phyloP scores from a whole-genome alignment of 1,140 invertebrate genomes.

The Hypothenemus hampei region DNA sequence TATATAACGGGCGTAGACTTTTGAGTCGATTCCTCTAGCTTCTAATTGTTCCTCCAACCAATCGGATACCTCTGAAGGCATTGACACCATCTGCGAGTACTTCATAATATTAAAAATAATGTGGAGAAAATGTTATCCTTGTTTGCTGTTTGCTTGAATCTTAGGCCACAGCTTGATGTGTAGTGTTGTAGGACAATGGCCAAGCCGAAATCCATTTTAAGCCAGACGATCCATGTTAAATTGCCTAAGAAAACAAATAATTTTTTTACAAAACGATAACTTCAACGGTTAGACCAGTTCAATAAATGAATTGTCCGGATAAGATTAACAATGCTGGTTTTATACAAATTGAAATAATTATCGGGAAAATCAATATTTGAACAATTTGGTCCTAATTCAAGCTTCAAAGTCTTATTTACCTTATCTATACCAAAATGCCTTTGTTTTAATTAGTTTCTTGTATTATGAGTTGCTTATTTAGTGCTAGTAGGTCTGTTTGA shows the following conservation, averaged over 20 bases:
- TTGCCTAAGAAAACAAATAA: constrained; percentile 4
- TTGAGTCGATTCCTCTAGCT: constrained; percentile 54
- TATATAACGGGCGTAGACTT: constrained; percentile 55
- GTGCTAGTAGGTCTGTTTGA: not conserved
- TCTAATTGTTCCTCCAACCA: constrained; percentile 59
- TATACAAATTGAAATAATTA: constrained; percentile 4
- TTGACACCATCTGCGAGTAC: constrained; percentile 49
- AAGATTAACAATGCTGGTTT: not conserved
- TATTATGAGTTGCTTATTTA: not conserved
- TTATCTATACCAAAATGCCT: not conserved
- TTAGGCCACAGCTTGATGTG: constrained; percentile 1
- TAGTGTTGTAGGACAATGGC: constrained; percentile 1
- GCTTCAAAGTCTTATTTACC: too few species aligned
- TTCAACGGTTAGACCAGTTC: too few species aligned
- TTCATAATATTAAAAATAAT: constrained; percentile 45
- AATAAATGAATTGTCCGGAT: not conserved
- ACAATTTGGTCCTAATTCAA: too few species aligned
- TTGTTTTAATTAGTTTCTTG: not conserved
- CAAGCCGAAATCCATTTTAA: constrained; percentile 18
- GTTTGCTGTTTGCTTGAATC: not conserved
- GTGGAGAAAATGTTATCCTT: not conserved
- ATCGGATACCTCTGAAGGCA: constrained; percentile 50
- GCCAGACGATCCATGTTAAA: constrained; percentile 1
- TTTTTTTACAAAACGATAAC: too few species aligned
- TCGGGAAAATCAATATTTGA: too few species aligned